Conservation (phyloP, 2,888 invertebrate species). For the Agrypnus murinus region DNA sequence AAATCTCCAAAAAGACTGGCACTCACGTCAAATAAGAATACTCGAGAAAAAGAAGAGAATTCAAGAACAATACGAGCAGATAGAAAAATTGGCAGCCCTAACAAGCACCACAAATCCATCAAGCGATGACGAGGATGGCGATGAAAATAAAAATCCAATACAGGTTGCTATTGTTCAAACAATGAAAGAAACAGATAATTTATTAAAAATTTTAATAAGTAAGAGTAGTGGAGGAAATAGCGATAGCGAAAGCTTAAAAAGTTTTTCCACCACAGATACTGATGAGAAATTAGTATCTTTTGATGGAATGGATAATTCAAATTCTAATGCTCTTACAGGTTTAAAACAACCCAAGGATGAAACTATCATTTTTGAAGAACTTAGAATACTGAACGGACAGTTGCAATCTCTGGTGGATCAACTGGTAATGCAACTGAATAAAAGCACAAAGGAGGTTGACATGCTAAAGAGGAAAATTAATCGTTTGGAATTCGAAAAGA, state of each 20-base stretch:
- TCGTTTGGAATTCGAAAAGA: conserved; percentile 75
- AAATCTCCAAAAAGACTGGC: conserved; percentile 81
- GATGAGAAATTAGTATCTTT: conserved; percentile 60
- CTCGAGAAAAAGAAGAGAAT: conserved; percentile 76
- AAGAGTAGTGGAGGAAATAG: conserved; percentile 63
- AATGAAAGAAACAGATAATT: conserved; percentile 81
- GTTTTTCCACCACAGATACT: conserved; percentile 60
- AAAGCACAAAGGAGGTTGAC: conserved; percentile 78
- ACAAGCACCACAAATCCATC: conserved; percentile 65
- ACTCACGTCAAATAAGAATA: conserved; percentile 80
- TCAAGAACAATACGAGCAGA: conserved; percentile 71
- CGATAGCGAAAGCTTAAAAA: conserved; percentile 64
- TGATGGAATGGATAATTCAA: conserved; percentile 58
- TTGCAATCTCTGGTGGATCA: conserved; percentile 76
- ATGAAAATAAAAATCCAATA: conserved; percentile 68
- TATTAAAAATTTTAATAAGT: conserved; percentile 71
- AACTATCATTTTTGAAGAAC: conserved; percentile 78
- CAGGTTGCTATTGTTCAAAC: conserved; percentile 78
- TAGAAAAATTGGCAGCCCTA: conserved; percentile 72
- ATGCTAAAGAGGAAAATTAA: conserved; percentile 75
- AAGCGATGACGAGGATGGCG: conserved; percentile 69
- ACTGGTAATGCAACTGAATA: conserved; percentile 78
- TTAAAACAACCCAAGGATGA: conserved; percentile 78
- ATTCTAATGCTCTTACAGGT: conserved; percentile 63
- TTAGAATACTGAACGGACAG: conserved; percentile 79